Percentiles rank a stretch among this genome's conserved stretches.
These are phyloP conservation scores for Styela plicata DNA, from an alignment of 23 tunicate genomes.

Conservation along the genomic window DNA sequence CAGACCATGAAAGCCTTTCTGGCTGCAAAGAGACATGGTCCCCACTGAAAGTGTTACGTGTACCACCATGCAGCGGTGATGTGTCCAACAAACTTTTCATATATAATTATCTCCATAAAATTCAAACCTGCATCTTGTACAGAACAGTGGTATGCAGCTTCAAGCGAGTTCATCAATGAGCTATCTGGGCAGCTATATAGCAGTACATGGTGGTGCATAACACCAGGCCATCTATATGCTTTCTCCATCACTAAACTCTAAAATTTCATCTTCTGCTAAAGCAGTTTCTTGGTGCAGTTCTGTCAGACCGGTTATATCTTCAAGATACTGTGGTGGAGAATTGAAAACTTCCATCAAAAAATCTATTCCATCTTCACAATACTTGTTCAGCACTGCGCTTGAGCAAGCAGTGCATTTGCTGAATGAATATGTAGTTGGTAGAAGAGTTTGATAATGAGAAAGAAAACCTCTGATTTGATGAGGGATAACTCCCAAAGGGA, in stretches of 20 bases:
- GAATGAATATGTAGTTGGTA: constrained; percentile 82
- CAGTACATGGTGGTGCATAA: not conserved
- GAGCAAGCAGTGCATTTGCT: constrained; percentile 98
- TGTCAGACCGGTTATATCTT: constrained; percentile 91
- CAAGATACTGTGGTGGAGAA: constrained; percentile 66
- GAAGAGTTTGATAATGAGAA: constrained; percentile 58
- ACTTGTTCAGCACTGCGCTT: constrained; percentile 40
- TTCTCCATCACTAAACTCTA: constrained; percentile 76
- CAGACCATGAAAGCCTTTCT: no score
- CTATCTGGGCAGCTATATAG: not conserved
- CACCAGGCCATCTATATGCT: constrained; percentile 22
- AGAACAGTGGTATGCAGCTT: not conserved
- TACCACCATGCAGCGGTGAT: no score
- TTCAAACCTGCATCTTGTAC: not conserved
- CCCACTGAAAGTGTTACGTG: no score
- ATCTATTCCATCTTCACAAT: constrained; percentile 33
- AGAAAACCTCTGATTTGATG: constrained; percentile 97
- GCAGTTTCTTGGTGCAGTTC: constrained; percentile 67
- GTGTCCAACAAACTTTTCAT: no score
- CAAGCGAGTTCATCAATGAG: not conserved
- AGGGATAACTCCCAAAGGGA: constrained; percentile 68
- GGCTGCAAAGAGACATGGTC: no score
- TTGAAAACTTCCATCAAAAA: constrained; percentile 94
- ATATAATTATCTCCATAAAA: no score
- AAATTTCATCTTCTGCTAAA: constrained; percentile 54